Percentiles rank a stretch among this genome's conserved stretches.
Conservation (phyloP, 2,797 vertebrate genomes). For the Halcyon smyrnensis region DNA sequence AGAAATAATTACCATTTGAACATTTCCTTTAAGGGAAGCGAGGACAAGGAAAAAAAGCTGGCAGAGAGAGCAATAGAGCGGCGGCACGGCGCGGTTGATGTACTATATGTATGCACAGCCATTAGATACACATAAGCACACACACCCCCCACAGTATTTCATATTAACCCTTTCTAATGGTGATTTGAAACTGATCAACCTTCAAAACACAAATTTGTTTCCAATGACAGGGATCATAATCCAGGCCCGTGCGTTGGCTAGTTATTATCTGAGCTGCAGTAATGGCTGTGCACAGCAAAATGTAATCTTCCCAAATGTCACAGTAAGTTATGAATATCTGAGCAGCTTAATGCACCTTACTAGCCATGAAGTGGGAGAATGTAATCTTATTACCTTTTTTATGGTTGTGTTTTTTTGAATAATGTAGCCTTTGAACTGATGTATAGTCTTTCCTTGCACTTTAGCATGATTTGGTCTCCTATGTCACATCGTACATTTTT, state of each 20-base stretch:
- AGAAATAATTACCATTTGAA: constrained; percentile 65
- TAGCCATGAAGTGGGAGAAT: constrained; percentile 85
- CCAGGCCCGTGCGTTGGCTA: constrained; percentile 73
- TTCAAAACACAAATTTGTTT: constrained; percentile 85
- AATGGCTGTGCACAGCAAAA: constrained; percentile 82
- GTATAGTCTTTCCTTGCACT: constrained; percentile 83
- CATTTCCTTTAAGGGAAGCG: constrained; percentile 65
- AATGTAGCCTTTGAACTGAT: constrained; percentile 84
- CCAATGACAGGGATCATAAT: constrained; percentile 82
- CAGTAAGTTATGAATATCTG: constrained; percentile 87
- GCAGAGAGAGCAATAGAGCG: constrained; percentile 52
- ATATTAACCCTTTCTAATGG: constrained; percentile 83
- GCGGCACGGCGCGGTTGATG: constrained; percentile 64
- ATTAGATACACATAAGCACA: constrained; percentile 67
- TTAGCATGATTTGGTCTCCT: constrained; percentile 84
- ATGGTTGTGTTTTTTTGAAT: constrained; percentile 87
- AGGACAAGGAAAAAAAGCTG: constrained; percentile 46
- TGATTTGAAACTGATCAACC: constrained; percentile 83
- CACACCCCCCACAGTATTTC: constrained; percentile 35
- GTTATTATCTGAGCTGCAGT: constrained; percentile 82
- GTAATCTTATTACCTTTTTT: constrained; percentile 88
- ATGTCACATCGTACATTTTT: constrained; percentile 77
- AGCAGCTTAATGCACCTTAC: constrained; percentile 85
- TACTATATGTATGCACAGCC: constrained; percentile 72
- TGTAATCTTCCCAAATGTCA: constrained; percentile 86